Evolutionary conservation across 1,140 invertebrate genomes (phyloP).

Genomic region (Drosophila repletoides): DNA sequence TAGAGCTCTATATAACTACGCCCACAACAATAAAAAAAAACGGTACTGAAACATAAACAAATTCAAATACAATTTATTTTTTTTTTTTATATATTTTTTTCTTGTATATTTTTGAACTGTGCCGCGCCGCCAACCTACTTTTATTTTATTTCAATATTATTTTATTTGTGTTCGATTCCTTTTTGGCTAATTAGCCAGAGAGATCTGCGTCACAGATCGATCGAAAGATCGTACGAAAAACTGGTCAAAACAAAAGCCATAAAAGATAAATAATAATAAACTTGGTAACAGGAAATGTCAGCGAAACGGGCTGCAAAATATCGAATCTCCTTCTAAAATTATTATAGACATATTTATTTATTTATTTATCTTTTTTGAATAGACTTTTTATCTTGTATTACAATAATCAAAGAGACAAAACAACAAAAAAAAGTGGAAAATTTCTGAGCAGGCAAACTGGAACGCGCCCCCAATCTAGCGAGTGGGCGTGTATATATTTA

Average conservation of each 20-base stretch:
- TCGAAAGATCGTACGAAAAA: slow-evolving; percentile 3
- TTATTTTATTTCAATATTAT: slow-evolving; percentile 12
- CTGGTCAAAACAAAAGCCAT: slow-evolving; percentile 32
- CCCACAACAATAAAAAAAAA: too few species aligned
- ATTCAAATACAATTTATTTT: slow-evolving; percentile 5
- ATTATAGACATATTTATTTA: slow-evolving; percentile 6
- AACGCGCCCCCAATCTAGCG: slow-evolving; percentile 31
- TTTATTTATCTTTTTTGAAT: background rate
- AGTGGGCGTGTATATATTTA: slow-evolving; percentile 25
- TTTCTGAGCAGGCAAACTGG: slow-evolving; percentile 25
- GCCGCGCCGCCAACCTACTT: slow-evolving; percentile 20
- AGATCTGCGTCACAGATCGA: slow-evolving; percentile 26
- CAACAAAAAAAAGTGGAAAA: slow-evolving; percentile 4
- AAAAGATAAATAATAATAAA: slow-evolving; percentile 30
- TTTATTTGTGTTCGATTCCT: background rate
- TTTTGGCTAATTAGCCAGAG: slow-evolving; percentile 25
- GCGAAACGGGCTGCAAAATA: slow-evolving; percentile 10
- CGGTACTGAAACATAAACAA: slow-evolving; percentile 10
- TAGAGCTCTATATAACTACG: too few species aligned
- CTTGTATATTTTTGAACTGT: slow-evolving; percentile 19
- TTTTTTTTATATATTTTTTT: background rate
- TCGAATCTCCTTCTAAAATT: background rate
- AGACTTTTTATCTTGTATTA: slow-evolving; percentile 12
- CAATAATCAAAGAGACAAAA: too few species aligned
- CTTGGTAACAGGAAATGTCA: slow-evolving; percentile 40